phyloP scores from a whole-genome alignment of 2,113 vertebrate species.

The Oncorhynchus kisutch region DNA sequence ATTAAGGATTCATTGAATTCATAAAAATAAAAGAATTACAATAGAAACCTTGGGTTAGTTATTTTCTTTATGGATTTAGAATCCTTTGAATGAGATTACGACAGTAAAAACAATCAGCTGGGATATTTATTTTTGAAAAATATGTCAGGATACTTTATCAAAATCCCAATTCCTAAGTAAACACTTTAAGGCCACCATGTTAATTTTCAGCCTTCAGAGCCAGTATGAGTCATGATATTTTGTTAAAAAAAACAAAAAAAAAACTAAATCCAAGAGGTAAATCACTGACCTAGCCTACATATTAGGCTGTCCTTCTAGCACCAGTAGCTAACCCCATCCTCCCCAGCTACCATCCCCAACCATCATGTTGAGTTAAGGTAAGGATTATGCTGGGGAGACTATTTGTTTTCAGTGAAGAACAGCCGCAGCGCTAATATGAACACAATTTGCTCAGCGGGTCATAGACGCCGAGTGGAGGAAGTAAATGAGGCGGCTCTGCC shows the following conservation, averaged over 20 bases:
- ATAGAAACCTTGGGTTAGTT: background rate
- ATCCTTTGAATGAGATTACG: too few species aligned
- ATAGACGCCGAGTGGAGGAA: slow-evolving; percentile 71
- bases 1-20: too few species aligned
- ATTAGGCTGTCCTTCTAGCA: slow-evolving; percentile 58
- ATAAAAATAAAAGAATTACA: background rate
- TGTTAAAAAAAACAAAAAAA: background rate
- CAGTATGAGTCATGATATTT: background rate
- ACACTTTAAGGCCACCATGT: background rate
- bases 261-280: slow-evolving; percentile 60
- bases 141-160: background rate
- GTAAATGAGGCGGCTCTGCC: slow-evolving; percentile 76
- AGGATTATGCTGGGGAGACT: slow-evolving; percentile 71
- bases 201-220: background rate
- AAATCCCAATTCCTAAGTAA: background rate
- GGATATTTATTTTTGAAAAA: background rate
- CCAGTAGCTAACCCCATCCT: slow-evolving; percentile 32
- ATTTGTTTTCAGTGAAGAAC: slow-evolving; percentile 77
- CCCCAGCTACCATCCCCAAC: slow-evolving; percentile 56
- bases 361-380: slow-evolving; percentile 72
- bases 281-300: slow-evolving; percentile 76
- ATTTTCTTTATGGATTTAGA: background rate
- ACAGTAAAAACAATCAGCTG: too few species aligned
- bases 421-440: slow-evolving; percentile 77
- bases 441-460: slow-evolving; percentile 78